Evolutionary conservation across 2,113 vertebrate species (phyloP).

Genomic region (Sitta europaea): DNA sequence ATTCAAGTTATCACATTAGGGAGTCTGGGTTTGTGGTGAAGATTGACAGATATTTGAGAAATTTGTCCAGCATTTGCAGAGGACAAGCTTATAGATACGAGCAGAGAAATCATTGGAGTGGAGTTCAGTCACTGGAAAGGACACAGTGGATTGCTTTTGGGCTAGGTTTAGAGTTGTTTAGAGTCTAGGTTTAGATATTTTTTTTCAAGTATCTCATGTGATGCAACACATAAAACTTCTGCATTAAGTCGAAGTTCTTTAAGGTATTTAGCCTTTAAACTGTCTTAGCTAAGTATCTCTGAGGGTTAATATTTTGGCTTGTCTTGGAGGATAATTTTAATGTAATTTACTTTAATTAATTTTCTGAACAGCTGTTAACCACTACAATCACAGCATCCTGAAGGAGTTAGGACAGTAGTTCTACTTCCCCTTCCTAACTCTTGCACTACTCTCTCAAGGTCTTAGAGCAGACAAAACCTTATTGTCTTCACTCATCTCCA

Average conservation of each 20-base stretch:
- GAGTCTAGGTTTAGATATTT: too few relatives aligned
- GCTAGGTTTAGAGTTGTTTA: background rate
- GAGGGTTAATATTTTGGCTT: background rate
- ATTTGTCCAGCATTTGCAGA: background rate
- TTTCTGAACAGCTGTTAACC: conserved; percentile 1
- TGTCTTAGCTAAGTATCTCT: background rate
- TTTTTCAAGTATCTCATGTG: background rate
- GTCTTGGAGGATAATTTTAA: background rate
- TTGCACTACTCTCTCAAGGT: background rate
- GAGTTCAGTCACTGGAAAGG: background rate
- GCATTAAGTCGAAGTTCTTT: background rate
- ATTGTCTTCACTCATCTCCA: background rate
- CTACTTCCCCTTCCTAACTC: background rate
- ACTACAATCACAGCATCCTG: background rate
- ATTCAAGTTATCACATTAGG: conserved; percentile 56
- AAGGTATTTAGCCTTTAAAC: background rate
- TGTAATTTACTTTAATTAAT: background rate
- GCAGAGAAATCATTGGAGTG: background rate
- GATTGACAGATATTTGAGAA: background rate
- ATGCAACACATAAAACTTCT: background rate
- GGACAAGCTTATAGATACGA: background rate
- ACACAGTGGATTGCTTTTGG: background rate
- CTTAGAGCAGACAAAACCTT: background rate
- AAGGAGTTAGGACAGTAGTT: background rate
- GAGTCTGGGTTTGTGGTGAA: conserved; percentile 14